Base-by-base conservation (phyloP, 1,140 invertebrate species). In the Danaus melanippus region DNA sequence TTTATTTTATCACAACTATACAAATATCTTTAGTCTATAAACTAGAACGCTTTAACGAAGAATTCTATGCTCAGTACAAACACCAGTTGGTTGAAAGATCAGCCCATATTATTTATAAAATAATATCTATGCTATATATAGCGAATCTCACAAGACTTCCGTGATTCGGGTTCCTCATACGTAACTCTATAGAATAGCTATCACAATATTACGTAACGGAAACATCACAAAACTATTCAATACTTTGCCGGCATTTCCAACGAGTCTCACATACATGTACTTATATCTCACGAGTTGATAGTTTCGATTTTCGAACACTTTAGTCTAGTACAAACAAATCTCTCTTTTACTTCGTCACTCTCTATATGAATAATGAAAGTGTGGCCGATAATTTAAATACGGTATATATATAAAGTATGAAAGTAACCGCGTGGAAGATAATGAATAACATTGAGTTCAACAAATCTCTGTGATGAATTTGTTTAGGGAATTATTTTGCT, bases 401-500 rank as follows among this genome's bases (percentile, higher is more conserved):
- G 62, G 65, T 12, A 48, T n/a, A n/a, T 64, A 70, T 46, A 62
- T 58, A 68, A 56, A 59, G 71, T 58, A 68, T 79, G 74, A 69
- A 58, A 71, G 78, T 65, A 67, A 51, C 60, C 64, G 76, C 62
- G 58, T 76, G 77, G 44, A 79, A 66, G 76, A 73, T 70, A 72
- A 77, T 58, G 69, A 43, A 9, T 48, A 21, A 12, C 53, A 6
- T 50, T 62, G 65, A 71, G 60, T 77, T 69, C 68, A 79, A 80
- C 69, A 82, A 78, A 76, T 79, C 73, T 79, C 83, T 84, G 80
- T 80, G 78, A 84, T 79, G 72, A 80, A 84, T 79, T 77, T 71
- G 73, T 62, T 71, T 84, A 82, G 76, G 60, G 61, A 77, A 79
- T 73, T 71, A 64, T 69, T 57, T 62, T 74, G 68, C 21, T 67